phyloP scores from a whole-genome alignment of 2,113 vertebrate genomes.

The Chitala chitala region DNA sequence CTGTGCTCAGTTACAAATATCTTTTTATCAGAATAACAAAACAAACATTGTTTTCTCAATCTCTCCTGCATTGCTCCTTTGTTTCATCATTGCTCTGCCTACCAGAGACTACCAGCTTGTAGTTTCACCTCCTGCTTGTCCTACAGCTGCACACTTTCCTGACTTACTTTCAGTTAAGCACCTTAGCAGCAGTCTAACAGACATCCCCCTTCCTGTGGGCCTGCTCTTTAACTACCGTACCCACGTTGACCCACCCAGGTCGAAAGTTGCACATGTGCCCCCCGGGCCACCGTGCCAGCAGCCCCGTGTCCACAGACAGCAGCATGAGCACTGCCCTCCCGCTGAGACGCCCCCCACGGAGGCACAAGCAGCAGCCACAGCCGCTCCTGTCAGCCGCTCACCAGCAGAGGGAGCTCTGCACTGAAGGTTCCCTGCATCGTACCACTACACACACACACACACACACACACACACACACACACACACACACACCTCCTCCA shows the following conservation, averaged over 20 bases:
- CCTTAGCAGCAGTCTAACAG: neutral
- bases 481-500: neutral
- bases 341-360: constrained; percentile 82
- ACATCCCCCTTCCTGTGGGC: neutral
- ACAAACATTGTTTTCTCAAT: neutral
- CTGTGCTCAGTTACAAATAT: neutral
- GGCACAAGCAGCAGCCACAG: constrained; percentile 71
- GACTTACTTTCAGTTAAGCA: neutral
- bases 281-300: constrained; percentile 80
- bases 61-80: neutral
- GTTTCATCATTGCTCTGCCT: neutral
- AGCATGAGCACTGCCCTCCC: constrained; percentile 85
- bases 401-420: constrained; percentile 79
- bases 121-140: neutral
- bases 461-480: neutral
- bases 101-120: neutral
- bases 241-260: constrained; percentile 41
- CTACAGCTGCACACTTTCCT: too few relatives aligned
- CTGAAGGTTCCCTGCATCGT: too few relatives aligned
- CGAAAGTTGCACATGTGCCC: constrained; percentile 64
- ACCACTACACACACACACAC: too few relatives aligned
- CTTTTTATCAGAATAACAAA: neutral
- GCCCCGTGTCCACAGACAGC: constrained; percentile 89
- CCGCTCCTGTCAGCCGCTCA: too few relatives aligned
- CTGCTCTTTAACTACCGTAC: neutral